Evolutionary conservation across 2,797 vertebrate species (phyloP), one percentile per base, ranked within the genome.

Genomic region (Epinephelus malabaricus): DNA sequence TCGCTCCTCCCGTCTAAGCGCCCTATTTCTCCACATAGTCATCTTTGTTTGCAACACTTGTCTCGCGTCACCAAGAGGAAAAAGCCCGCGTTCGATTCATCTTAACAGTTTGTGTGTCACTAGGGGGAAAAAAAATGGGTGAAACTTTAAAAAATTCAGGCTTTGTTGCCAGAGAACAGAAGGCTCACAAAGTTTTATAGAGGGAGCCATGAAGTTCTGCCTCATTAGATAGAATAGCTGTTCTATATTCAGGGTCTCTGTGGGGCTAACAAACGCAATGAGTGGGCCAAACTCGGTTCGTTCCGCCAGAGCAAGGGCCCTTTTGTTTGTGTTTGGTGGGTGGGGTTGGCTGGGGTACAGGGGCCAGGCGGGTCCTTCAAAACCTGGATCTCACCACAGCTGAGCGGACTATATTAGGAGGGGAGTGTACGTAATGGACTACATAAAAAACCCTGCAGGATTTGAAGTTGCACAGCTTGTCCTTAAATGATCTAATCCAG

Each of bases 191-290:
- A 94, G 92, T 94, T 95, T 92, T 91, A 88, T 85, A 79, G 91
- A 92, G 85, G 92, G 90, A 92, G 86, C 89, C 91, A 84, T 90
- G 89, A 93, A 94, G 92, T 93, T 95, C 92, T 93, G 92, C 94
- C 90, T 95, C 93, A 93, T 94, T 94, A 94, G 90, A 92, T 86
- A 86, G 89, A 94, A 93, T 90, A 82, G 91, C 92, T 94, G 94
- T 77, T 95, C 92, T 92, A 92, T 93, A 95, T 95, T 95, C 93
- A 94, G 89, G 90, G 92, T 90, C 93, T 94, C 92, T 83, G 85
- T 76, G 92, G 92, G 91, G 91, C 89, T 75, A 93, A 90, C 85
- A 91, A 87, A 91, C 4, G 76, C 91, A 89, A 87, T 60, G 91
- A 92, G 87, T 81, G 92, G 91, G 92, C 91, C 93, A 92, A 91